Evolutionary conservation across 2,888 invertebrate genomes (phyloP).

Genomic region (Pseudoips prasinana): DNA sequence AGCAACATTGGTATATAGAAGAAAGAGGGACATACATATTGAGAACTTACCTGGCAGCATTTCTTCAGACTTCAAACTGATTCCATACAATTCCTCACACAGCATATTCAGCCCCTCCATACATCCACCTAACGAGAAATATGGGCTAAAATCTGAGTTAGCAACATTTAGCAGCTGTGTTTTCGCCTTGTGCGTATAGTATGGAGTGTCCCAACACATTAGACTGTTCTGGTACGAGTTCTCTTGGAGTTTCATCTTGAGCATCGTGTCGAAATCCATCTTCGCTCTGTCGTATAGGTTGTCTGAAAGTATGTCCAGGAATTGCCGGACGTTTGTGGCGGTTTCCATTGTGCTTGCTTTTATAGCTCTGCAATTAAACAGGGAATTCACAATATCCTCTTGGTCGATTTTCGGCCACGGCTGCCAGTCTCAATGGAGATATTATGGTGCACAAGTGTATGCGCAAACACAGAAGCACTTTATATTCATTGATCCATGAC

Average conservation of each 20-base stretch:
- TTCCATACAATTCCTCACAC: conserved; percentile 91
- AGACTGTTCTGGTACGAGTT: conserved; percentile 57
- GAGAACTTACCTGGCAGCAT: conserved; percentile 85
- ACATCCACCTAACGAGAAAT: conserved; percentile 95
- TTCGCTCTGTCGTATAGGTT: conserved; percentile 86
- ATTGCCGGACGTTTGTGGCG: conserved; percentile 89
- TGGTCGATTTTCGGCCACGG: no score
- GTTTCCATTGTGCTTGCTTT: conserved; percentile 93
- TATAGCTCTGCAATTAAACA: conserved; percentile 85
- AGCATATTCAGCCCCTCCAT: conserved; percentile 98
- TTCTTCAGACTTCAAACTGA: conserved; percentile 87
- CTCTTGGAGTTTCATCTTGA: conserved; percentile 84
- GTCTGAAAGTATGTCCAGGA: conserved; percentile 88
- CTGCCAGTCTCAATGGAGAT: no score
- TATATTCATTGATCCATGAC: no score
- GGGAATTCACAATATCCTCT: no score
- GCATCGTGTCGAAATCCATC: conserved; percentile 89
- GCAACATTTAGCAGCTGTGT: conserved; percentile 86
- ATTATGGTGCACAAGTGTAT: no score
- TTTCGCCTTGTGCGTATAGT: conserved; percentile 89
- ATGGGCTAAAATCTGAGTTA: conserved; percentile 89
- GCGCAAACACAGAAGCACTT: no score
- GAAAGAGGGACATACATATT: no score
- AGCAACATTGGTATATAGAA: no score
- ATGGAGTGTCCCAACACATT: conserved; percentile 94